A percentile compares a stretch with the other conserved stretches of the same genome.
phyloP scores from a whole-genome alignment of 2,888 invertebrate genomes.

The Acrobeloides nanus region DNA sequence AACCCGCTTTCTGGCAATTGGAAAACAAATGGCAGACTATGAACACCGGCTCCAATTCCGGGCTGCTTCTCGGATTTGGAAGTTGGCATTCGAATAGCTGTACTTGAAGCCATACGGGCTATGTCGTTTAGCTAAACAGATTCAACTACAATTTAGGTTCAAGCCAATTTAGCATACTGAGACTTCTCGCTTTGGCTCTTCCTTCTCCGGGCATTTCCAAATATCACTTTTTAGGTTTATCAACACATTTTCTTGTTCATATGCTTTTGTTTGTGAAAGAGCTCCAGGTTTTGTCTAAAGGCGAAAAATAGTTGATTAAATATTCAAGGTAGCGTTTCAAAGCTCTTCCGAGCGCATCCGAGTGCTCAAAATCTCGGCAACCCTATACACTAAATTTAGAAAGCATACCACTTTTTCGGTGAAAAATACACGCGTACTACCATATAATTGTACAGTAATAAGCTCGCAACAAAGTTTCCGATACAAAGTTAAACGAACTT shows the following conservation, averaged over 20 bases:
- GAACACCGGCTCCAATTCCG: constrained; percentile 15
- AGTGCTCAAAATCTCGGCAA: too few species aligned
- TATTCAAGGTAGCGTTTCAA: too few species aligned
- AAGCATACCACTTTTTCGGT: constrained; percentile 15
- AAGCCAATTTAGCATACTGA: constrained; percentile 5
- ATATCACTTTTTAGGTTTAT: constrained; percentile 10
- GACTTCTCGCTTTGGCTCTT: neutral
- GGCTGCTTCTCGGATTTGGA: neutral
- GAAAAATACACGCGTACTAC: constrained; percentile 23
- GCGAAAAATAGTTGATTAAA: too few species aligned
- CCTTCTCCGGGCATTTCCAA: constrained; percentile 7
- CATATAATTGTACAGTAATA: constrained; percentile 17
- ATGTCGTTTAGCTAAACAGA: constrained; percentile 17
- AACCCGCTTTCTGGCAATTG: constrained; percentile 18
- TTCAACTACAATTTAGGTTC: constrained; percentile 10
- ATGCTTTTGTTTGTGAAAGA: constrained; percentile 11
- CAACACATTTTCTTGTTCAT: constrained; percentile 12
- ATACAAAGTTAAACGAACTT: constrained; percentile 11
- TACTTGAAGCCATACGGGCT: constrained; percentile 13
- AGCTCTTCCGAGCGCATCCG: too few species aligned
- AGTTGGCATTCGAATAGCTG: constrained; percentile 12
- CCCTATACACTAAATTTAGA: too few species aligned
- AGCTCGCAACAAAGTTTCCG: constrained; percentile 16
- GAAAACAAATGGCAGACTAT: constrained; percentile 18
- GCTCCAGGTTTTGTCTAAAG: constrained; percentile 16